Evolutionary conservation across 2,113 vertebrate species (phyloP).

Genomic region (Hyaena hyaena): DNA sequence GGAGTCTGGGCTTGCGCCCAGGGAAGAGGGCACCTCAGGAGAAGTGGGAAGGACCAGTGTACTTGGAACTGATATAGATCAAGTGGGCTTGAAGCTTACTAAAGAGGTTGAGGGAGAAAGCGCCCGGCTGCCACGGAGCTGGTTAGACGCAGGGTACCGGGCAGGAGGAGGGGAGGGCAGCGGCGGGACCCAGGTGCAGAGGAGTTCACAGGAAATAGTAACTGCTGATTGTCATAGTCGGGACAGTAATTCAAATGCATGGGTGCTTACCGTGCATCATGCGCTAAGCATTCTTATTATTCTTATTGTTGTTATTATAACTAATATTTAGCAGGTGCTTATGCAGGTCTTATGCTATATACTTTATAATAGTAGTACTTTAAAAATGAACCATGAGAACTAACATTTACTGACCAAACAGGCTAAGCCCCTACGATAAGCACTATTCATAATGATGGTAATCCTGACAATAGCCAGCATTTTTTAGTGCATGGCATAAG

Average conservation of each 20-base stretch:
- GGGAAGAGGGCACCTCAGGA: background rate
- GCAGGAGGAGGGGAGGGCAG: background rate
- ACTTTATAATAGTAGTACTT: background rate
- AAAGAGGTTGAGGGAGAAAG: background rate
- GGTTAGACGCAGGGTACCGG: background rate
- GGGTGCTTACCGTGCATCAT: background rate
- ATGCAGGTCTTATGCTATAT: background rate
- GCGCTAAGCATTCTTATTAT: background rate
- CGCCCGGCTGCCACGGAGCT: background rate
- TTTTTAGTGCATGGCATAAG: background rate
- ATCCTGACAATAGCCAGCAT: background rate
- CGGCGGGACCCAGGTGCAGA: fast-evolving
- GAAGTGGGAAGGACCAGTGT: background rate
- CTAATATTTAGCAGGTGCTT: background rate
- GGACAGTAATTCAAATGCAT: background rate
- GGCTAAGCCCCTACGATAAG: background rate
- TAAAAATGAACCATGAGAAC: background rate
- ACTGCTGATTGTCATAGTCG: background rate
- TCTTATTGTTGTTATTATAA: background rate
- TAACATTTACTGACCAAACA: background rate
- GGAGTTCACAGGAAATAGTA: background rate
- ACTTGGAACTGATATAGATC: background rate
- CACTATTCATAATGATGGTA: background rate
- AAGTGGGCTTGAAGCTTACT: background rate
- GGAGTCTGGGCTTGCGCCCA: slow-evolving; percentile 48